Percentiles rank a stretch among this genome's conserved stretches.
phyloP scores from a whole-genome alignment of 2,888 invertebrate species.

The Carabus problematicus region DNA sequence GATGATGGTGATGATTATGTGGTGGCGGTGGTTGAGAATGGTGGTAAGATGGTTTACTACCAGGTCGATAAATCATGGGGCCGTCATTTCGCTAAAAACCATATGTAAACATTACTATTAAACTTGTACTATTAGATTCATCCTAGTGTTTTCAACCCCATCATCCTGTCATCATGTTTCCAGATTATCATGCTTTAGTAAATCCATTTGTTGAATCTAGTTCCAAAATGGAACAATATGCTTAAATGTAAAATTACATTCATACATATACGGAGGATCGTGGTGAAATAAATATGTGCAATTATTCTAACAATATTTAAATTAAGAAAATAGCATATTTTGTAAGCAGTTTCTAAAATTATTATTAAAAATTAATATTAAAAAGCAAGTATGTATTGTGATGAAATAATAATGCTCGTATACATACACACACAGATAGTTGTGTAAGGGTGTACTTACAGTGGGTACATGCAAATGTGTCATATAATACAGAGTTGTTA shows the following conservation, averaged over 20 bases:
- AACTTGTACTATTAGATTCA: neutral
- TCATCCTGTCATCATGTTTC: conserved; percentile 4
- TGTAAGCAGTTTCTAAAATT: neutral
- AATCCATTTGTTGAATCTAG: neutral
- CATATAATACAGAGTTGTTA: conserved; percentile 8
- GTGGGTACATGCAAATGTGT: conserved; percentile 7
- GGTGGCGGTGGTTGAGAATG: conserved; percentile 43
- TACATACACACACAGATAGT: neutral
- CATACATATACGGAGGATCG: neutral
- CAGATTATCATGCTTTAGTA: neutral
- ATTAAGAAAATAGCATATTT: neutral
- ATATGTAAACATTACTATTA: conserved; percentile 3
- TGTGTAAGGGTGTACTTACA: conserved; percentile 2
- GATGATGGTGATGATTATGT: conserved; percentile 61
- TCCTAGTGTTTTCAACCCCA: neutral
- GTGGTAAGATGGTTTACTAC: conserved; percentile 33
- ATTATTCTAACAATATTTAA: neutral
- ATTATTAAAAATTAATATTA: neutral
- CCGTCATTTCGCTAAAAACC: conserved; percentile 70
- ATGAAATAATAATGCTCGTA: neutral
- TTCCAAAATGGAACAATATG: neutral
- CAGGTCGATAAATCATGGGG: conserved; percentile 64
- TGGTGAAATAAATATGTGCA: neutral
- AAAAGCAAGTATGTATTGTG: neutral
- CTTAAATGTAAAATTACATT: neutral